Evolutionary conservation across 1,140 invertebrate species (phyloP), one percentile per base, ranked within the genome.

Genomic region (Polyergus mexicanus): DNA sequence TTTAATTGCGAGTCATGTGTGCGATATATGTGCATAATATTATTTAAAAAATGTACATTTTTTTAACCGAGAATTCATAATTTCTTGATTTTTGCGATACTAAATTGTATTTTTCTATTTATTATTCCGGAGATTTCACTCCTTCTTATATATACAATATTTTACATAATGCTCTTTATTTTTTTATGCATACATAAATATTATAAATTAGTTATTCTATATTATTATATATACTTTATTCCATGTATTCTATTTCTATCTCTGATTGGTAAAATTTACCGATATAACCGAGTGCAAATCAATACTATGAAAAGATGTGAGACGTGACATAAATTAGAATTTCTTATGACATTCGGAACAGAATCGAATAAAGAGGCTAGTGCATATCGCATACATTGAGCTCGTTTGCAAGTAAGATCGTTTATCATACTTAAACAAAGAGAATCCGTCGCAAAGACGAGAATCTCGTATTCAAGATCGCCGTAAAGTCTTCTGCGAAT

Each of bases 381-480:
- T 38, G 66, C 66, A 81, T 47, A 81, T 32, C 32, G 51, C 78
- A 38, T 83, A 83, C 68, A 25, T 47, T 60, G 38, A 54, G 25
- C 25, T 83, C 51, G 68, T 83, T 74, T 83, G 78, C 78, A 72
- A 83, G 72, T 83, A 72, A 54, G 74, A 83, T 83, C 78, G 54
- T 83, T 83, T 83, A 74, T 83, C 78, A 72, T 19, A 56, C 38
- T 72, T 69, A 71, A 72, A 72, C 68, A 54, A 60, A 47, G 25
- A 28, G 44, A 51, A 41, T 28, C 51, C 54, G 38, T 71, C 19
- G 77, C 19, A 5, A 44, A 71, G 56, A 25, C 35, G 28, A 44
- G 28, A 44, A 41, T 81, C 54, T 41, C 68, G 78, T 35, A 72
- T 83, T 74, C 68, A 44, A 72, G 38, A 83, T 83, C 68, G 41